Conservation (phyloP, 2,888 invertebrate species). For the Rambutsinella grinnellia region DNA sequence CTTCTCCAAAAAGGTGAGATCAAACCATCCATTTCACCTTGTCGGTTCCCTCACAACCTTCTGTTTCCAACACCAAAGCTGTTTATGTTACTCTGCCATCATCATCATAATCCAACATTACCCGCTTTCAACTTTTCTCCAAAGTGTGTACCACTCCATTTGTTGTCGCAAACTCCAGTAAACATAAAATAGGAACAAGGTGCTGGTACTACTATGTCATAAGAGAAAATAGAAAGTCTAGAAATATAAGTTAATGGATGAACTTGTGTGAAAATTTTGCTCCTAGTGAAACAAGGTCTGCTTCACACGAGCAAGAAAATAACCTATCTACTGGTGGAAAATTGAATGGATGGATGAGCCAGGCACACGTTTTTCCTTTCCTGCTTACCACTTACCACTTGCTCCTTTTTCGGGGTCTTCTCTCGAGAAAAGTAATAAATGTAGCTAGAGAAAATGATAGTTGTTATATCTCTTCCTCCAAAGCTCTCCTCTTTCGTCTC, state of each 20-base stretch:
- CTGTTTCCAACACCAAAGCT: too few species aligned
- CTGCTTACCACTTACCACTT: constrained; percentile 25
- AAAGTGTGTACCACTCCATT: too few species aligned
- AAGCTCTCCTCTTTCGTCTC: constrained; percentile 3
- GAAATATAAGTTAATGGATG: background rate
- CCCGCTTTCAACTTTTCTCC: too few species aligned
- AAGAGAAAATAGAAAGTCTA: background rate
- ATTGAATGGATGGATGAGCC: constrained; percentile 43
- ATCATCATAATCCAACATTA: too few species aligned
- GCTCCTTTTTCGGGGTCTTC: constrained; percentile 20
- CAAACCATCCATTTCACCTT: too few species aligned
- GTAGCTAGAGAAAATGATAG: constrained; percentile 46
- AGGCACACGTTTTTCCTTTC: constrained; percentile 24
- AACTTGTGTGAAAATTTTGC: background rate
- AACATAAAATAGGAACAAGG: background rate
- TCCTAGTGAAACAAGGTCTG: background rate
- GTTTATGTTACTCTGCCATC: too few species aligned
- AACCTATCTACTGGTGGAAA: constrained; percentile 24
- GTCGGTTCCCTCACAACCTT: too few species aligned
- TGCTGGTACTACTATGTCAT: background rate
- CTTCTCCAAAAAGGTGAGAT: too few species aligned
- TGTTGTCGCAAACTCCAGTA: too few species aligned
- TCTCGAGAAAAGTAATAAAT: constrained; percentile 42
- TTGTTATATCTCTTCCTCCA: constrained; percentile 38
- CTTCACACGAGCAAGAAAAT: constrained; percentile 3